phyloP scores from a whole-genome alignment of 2,113 vertebrate species.

The Phaetusa simplex region DNA sequence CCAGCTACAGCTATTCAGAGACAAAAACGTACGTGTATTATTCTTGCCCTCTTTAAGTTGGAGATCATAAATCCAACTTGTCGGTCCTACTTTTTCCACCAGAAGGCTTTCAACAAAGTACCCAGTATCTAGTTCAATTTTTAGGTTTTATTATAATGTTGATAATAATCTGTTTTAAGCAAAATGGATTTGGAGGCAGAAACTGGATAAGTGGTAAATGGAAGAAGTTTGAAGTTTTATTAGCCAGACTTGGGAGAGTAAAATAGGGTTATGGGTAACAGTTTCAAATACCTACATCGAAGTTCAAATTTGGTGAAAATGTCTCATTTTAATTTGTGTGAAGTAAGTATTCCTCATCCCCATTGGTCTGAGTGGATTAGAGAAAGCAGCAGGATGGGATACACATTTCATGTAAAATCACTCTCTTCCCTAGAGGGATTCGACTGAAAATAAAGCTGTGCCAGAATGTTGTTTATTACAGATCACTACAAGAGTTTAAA shows the following conservation, averaged over 20 bases:
- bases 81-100: slow-evolving; percentile 22
- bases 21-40: neutral
- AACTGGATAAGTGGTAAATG: neutral
- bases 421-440: neutral
- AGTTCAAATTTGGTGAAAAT: neutral
- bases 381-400: neutral
- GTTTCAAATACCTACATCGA: neutral
- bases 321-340: neutral
- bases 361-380: slow-evolving; percentile 15
- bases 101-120: neutral
- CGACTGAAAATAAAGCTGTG: slow-evolving; percentile 15
- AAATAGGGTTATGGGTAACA: neutral
- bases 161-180: neutral
- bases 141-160: neutral
- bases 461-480: slow-evolving; percentile 24
- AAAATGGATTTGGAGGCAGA: neutral
- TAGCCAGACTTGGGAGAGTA: neutral
- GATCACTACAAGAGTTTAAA: neutral
- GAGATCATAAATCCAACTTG: neutral
- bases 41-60: slow-evolving; percentile 5
- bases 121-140: neutral
- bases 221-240: neutral
- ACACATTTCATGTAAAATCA: slow-evolving; percentile 3
- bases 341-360: slow-evolving; percentile 8
- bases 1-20: slow-evolving; percentile 11